These are phyloP conservation scores for Hydractinia symbiolongicarpus DNA, from an alignment of 30 jellyfish, hydroid and myxozoan genomes.

Conservation along the genomic window DNA sequence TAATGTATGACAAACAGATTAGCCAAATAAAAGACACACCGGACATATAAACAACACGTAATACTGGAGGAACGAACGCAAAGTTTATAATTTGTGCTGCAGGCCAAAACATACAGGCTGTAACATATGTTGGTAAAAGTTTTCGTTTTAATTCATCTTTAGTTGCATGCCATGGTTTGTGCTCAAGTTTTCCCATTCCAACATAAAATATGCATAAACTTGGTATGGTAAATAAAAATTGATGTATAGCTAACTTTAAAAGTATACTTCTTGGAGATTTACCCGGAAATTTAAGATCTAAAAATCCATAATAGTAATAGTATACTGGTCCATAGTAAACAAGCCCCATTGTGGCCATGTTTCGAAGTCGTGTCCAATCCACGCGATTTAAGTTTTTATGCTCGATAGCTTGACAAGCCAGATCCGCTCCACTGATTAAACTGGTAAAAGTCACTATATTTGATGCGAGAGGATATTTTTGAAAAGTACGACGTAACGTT, in stretches of 20 bases:
- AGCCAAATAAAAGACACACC: constrained; percentile 26
- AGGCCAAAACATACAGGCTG: constrained; percentile 42
- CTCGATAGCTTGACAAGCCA: constrained; percentile 23
- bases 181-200: constrained; percentile 27
- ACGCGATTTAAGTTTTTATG: constrained; percentile 6
- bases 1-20: constrained; percentile 15
- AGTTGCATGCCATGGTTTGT: constrained; percentile 10
- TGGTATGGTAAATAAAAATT: constrained; percentile 17
- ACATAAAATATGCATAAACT: constrained; percentile 18
- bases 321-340: constrained; percentile 41
- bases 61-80: constrained; percentile 23
- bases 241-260: constrained; percentile 24
- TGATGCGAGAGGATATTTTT: constrained; percentile 12
- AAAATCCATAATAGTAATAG: constrained; percentile 22
- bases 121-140: constrained; percentile 31
- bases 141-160: constrained; percentile 6
- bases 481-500: constrained; percentile 9
- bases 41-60: constrained; percentile 25
- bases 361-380: constrained; percentile 27
- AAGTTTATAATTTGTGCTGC: constrained; percentile 25
- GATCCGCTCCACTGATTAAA: constrained; percentile 25
- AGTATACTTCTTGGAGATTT: constrained; percentile 11
- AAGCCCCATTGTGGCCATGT: constrained; percentile 28
- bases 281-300: constrained; percentile 31
- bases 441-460: constrained; percentile 28